Evolutionary conservation across 2,113 vertebrate genomes (phyloP).

Genomic region (Gorsachius goisagi): DNA sequence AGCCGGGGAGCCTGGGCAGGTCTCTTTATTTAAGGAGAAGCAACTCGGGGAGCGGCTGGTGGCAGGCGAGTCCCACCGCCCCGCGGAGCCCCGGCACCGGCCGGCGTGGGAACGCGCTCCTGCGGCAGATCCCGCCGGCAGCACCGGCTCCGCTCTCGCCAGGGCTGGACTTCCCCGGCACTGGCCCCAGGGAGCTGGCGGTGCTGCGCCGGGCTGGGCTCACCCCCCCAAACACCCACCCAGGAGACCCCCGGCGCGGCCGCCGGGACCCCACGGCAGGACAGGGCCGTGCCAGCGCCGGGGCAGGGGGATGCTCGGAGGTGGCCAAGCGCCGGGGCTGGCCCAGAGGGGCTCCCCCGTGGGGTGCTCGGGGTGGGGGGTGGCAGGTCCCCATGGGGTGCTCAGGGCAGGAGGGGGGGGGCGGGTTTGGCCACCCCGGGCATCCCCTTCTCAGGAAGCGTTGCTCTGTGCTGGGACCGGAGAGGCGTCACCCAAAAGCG

Average conservation of each 20-base stretch:
- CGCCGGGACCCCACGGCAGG: fast-evolving
- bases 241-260: fast-evolving
- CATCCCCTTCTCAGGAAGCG: not conserved
- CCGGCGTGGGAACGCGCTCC: fast-evolving
- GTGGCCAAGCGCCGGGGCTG: fast-evolving
- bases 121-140: not conserved
- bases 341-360: not conserved
- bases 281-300: fast-evolving
- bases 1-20: not conserved
- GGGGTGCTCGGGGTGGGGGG: not conserved
- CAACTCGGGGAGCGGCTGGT: not conserved
- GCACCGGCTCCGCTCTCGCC: fast-evolving
- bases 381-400: not conserved
- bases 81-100: not conserved
- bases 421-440: fast-evolving
- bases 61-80: not conserved
- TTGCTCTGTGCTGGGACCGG: not conserved
- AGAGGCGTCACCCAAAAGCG: not conserved
- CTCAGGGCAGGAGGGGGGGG: not conserved
- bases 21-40: conserved; percentile 29
- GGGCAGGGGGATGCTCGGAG: fast-evolving
- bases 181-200: not conserved
- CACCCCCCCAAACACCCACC: not conserved
- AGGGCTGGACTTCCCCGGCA: not conserved
- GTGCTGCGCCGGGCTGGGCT: not conserved